Conservation (phyloP, 1,140 invertebrate species). For the Marisa cornuarietis region DNA sequence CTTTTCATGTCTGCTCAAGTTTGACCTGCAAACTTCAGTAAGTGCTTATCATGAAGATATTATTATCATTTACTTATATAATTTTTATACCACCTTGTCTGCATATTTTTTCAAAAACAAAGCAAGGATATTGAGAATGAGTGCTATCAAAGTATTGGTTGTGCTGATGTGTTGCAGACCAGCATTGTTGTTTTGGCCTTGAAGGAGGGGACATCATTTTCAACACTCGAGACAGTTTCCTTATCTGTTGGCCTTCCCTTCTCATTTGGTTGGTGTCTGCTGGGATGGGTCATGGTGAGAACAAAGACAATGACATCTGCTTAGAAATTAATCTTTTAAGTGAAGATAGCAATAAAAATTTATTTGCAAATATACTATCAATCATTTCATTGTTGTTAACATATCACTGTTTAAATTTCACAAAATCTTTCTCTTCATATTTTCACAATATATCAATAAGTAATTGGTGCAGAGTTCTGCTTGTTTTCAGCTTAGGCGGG, state of each 20-base stretch:
- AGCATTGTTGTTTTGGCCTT: slow-evolving; percentile 54
- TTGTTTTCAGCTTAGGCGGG: slow-evolving; percentile 43
- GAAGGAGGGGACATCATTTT: slow-evolving; percentile 43
- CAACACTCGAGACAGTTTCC: slow-evolving; percentile 37
- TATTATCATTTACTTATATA: too few species aligned
- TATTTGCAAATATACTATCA: background rate
- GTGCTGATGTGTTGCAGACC: slow-evolving; percentile 35
- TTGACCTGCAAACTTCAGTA: slow-evolving; percentile 59
- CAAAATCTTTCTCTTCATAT: background rate
- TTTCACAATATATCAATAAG: background rate
- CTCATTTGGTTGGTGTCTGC: slow-evolving; percentile 47
- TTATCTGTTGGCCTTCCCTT: slow-evolving; percentile 51
- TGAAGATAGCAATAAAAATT: background rate
- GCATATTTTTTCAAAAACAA: background rate
- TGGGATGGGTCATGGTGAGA: slow-evolving; percentile 54
- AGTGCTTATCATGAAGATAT: slow-evolving; percentile 26
- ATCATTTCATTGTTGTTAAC: background rate
- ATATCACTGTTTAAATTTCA: background rate
- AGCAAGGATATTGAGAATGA: too few species aligned
- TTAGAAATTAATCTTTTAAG: background rate
- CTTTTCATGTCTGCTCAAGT: slow-evolving; percentile 55
- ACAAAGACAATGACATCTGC: background rate
- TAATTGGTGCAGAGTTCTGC: slow-evolving; percentile 8
- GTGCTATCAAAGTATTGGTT: background rate
- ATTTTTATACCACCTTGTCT: too few species aligned